Base-by-base conservation (phyloP, 2,113 vertebrate genomes). In the Festucalex cinctus region DNA sequence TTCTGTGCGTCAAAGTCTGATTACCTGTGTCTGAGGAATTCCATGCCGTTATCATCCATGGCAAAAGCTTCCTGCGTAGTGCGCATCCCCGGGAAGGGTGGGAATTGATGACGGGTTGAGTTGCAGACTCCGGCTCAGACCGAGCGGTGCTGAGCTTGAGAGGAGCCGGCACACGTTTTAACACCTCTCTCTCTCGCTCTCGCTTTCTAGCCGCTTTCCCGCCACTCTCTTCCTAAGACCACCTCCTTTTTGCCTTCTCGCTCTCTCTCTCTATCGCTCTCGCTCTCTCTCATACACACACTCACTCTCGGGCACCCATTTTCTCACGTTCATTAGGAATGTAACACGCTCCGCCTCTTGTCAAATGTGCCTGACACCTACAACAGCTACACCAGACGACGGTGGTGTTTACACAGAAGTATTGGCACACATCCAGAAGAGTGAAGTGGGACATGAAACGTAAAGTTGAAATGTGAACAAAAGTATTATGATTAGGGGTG, bases 41-140 rank as follows among this genome's bases (percentile, higher is more conserved):
- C 90, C 89, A 89, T 81, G 72, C 53, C 77, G 72, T 69, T 84
- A 78, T 82, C 66, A 84, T 88, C 87, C 85, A 77, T 75, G 76
- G 60, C 79, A 14, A 49, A 26, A 44, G 22, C 67, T 48, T 26
- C 41, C 54, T 1, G 54, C 14, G 6, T 7, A 17, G 14, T 32
- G 63, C 2, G 43, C 28, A n/a, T 28, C 28, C 26, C 36, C 1
- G 19, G 36, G 8, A 41, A 61, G n/a, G 59, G 8, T 46, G 37
- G 60, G 60, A 78, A 73, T 59, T 73, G 26, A 32, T 6, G 54
- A 32, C 19, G 26, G 26, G 26, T 57, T 32, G 6, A 80, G 82
- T 81, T 73, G 78, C 83, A 80, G 74, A 79, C 79, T 84, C 74
- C 82, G 77, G 78, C 77, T 73, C 48, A 63, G 71, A 81, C 85